Percentiles rank a stretch among this genome's conserved stretches.
Evolutionary conservation across 2,797 vertebrate genomes (phyloP).

Genomic region (Knipowitschia caucasica): DNA sequence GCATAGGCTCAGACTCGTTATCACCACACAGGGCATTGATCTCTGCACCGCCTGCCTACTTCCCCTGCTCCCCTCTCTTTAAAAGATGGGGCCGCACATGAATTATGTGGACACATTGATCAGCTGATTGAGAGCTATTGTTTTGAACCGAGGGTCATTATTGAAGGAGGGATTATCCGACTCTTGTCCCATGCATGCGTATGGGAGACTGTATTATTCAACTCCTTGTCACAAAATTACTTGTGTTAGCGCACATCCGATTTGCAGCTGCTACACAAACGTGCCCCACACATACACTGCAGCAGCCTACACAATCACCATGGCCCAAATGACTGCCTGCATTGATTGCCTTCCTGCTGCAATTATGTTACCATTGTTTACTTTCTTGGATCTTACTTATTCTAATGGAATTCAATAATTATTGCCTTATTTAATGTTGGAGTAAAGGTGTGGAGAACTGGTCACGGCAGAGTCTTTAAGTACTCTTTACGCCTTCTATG

Average conservation of each 20-base stretch:
- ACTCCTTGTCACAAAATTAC: slow-evolving; percentile 69
- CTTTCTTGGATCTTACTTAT: slow-evolving; percentile 98
- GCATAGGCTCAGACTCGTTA: slow-evolving; percentile 89
- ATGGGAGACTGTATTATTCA: slow-evolving; percentile 76
- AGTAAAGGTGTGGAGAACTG: slow-evolving; percentile 77
- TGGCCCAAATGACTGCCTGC: slow-evolving; percentile 97
- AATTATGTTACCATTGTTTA: slow-evolving; percentile 99
- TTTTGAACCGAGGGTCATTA: slow-evolving; percentile 90
- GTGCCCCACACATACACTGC: slow-evolving; percentile 38
- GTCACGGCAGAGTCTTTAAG: slow-evolving; percentile 77
- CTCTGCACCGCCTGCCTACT: slow-evolving; percentile 85
- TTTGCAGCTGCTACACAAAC: slow-evolving; percentile 47
- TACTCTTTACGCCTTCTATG: slow-evolving; percentile 49
- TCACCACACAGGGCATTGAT: slow-evolving; percentile 91
- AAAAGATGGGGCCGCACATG: slow-evolving; percentile 90
- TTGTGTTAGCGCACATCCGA: slow-evolving; percentile 53
- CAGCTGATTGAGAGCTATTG: slow-evolving; percentile 99
- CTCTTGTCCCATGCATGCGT: slow-evolving; percentile 69
- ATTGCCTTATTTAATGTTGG: slow-evolving; percentile 99
- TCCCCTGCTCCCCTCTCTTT: slow-evolving; percentile 80
- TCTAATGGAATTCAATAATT: slow-evolving; percentile 99
- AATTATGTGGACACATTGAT: slow-evolving; percentile 99
- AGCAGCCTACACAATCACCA: slow-evolving; percentile 96
- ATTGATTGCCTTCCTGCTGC: slow-evolving; percentile 98
- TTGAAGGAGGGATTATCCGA: slow-evolving; percentile 95